Conservation (phyloP, 1,140 invertebrate species). For the Platyscapa corneri region DNA sequence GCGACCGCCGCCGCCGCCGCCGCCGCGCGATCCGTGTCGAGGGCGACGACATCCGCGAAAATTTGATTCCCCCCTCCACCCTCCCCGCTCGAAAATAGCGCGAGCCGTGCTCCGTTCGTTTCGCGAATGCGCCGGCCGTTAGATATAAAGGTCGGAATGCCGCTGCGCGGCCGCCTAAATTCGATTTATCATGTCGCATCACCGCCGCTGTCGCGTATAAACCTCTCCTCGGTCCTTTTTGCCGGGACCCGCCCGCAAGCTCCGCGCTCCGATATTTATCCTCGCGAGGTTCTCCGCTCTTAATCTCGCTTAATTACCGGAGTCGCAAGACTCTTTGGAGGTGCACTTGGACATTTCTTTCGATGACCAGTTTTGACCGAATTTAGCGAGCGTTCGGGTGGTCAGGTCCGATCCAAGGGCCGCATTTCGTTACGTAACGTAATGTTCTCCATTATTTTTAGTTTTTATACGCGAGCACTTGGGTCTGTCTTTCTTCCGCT, state of each 20-base stretch:
- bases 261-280: background rate
- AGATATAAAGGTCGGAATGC: conserved; percentile 43
- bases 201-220: background rate
- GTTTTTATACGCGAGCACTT: background rate
- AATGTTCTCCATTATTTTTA: no score
- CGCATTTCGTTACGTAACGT: background rate
- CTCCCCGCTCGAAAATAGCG: conserved; percentile 7
- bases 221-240: conserved; percentile 32
- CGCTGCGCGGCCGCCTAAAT: conserved; percentile 33
- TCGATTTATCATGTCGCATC: conserved; percentile 45
- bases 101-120: background rate
- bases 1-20: no score
- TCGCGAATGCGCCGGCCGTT: conserved; percentile 8
- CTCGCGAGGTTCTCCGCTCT: background rate
- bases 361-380: no score
- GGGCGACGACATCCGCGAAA: conserved; percentile 47
- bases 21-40: conserved; percentile 32
- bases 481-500: background rate
- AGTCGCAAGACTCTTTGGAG: no score
- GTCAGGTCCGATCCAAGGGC: no score
- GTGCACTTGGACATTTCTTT: background rate
- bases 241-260: background rate
- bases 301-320: conserved; percentile 47
- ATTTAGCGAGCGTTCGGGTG: no score
- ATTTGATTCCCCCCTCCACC: conserved; percentile 39